phyloP scores from a whole-genome alignment of 2,888 invertebrate genomes.

The Hoplodrina ambigua region DNA sequence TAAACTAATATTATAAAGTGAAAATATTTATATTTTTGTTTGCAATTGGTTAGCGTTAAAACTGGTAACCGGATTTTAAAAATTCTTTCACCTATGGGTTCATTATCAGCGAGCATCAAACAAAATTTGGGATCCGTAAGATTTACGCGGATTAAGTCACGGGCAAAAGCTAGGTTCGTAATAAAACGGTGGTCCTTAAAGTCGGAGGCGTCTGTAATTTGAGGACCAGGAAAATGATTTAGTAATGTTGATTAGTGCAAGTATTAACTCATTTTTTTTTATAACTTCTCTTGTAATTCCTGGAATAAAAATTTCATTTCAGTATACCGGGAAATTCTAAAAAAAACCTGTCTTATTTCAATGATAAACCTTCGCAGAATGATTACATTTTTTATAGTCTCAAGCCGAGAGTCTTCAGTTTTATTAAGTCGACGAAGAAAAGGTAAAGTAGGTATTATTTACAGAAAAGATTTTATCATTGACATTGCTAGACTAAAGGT shows the following conservation, averaged over 20 bases:
- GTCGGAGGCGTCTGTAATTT: too few species aligned
- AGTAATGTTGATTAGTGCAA: background rate
- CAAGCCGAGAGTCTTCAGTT: conserved; percentile 11
- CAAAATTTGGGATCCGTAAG: too few species aligned
- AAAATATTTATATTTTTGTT: too few species aligned
- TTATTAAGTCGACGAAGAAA: conserved; percentile 24
- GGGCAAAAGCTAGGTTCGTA: too few species aligned
- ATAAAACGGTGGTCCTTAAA: too few species aligned
- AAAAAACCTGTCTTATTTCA: conserved; percentile 1
- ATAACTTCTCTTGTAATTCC: background rate
- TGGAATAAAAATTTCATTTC: conserved; percentile 20
- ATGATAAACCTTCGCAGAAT: conserved; percentile 26
- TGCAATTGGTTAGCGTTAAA: too few species aligned
- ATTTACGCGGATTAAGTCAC: too few species aligned
- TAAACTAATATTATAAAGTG: too few species aligned
- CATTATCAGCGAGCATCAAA: too few species aligned
- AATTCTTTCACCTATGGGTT: too few species aligned
- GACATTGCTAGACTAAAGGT: conserved; percentile 19
- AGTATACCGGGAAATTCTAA: background rate
- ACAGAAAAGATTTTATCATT: conserved; percentile 37
- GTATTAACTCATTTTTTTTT: background rate
- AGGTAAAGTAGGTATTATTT: conserved; percentile 13
- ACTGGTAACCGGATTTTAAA: too few species aligned
- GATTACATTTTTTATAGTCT: conserved; percentile 25
- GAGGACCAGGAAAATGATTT: background rate